Conservation (phyloP, 2,797 vertebrate species). For the Rhinoraja longicauda region DNA sequence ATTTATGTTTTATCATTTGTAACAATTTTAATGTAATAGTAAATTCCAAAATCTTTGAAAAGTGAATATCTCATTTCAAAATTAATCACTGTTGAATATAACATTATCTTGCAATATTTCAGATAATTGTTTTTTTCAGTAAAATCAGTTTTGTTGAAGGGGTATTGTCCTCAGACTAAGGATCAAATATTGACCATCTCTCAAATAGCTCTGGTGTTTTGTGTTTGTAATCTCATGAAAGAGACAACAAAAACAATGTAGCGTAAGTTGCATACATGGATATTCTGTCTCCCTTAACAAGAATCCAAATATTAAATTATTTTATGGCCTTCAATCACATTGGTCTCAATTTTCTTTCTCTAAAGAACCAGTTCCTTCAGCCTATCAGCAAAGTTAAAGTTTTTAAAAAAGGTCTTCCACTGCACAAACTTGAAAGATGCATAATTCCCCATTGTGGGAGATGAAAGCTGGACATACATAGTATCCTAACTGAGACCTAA, state of each 20-base stretch:
- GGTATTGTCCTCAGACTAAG: background rate
- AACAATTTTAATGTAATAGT: background rate
- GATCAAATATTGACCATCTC: background rate
- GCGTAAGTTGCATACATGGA: too few species aligned
- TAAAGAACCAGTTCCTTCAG: background rate
- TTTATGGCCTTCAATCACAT: background rate
- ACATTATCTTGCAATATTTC: background rate
- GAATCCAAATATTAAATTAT: background rate
- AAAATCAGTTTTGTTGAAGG: background rate
- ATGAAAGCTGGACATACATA: background rate
- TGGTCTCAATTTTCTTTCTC: background rate
- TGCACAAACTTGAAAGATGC: background rate
- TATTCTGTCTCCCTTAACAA: background rate
- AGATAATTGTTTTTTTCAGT: background rate
- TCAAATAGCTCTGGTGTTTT: background rate
- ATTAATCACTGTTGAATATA: background rate
- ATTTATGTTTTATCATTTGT: background rate
- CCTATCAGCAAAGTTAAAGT: background rate
- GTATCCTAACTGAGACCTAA: background rate
- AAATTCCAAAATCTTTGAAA: background rate
- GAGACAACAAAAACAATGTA: background rate
- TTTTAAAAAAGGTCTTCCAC: background rate
- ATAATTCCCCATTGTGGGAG: background rate
- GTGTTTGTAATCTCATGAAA: background rate
- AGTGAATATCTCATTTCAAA: background rate